phyloP scores from a whole-genome alignment of 2,888 invertebrate species.

The Dryomyza anilis region DNA sequence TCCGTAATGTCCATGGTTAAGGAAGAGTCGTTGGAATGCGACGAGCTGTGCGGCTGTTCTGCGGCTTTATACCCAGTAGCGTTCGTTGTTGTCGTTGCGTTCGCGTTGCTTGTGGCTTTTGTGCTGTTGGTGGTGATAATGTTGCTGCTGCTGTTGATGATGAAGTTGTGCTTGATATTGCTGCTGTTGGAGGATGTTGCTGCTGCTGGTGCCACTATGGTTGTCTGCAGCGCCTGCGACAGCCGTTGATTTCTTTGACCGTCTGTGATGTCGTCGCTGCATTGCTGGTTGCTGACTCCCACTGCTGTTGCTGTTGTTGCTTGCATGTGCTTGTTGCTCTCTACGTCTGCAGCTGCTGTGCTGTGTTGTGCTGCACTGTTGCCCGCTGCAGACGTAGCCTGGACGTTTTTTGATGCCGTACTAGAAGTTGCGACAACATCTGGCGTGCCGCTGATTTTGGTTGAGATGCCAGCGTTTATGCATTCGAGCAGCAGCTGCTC shows the following conservation, averaged over 20 bases:
- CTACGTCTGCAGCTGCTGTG: slow-evolving; percentile 65
- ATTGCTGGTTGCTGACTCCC: slow-evolving; percentile 48
- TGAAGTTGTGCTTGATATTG: too few relatives aligned
- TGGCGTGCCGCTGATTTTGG: slow-evolving; percentile 43
- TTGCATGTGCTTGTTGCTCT: slow-evolving; percentile 50
- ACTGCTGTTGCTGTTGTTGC: slow-evolving; percentile 58
- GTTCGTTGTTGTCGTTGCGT: slow-evolving; percentile 59
- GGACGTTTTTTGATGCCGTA: slow-evolving; percentile 72
- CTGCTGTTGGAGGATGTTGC: background rate
- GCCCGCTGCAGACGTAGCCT: slow-evolving; percentile 75
- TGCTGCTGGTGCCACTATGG: background rate
- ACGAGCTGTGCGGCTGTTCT: slow-evolving; percentile 45
- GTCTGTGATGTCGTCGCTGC: slow-evolving; percentile 47
- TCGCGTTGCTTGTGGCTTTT: slow-evolving; percentile 59
- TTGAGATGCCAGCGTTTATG: slow-evolving; percentile 60
- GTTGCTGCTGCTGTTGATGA: too few relatives aligned
- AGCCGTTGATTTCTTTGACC: slow-evolving; percentile 36
- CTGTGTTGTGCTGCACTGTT: slow-evolving; percentile 59
- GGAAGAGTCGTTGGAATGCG: slow-evolving; percentile 54
- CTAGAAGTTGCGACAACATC: slow-evolving; percentile 35
- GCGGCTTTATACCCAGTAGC: slow-evolving; percentile 51
- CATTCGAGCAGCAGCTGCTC: slow-evolving; percentile 61
- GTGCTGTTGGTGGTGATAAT: slow-evolving; percentile 40
- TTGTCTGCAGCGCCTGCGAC: too few relatives aligned
- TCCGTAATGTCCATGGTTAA: slow-evolving; percentile 53